Percentiles rank a stretch among this genome's conserved stretches.
Evolutionary conservation across 2,113 vertebrate species (phyloP).

Genomic region (Pica pica): DNA sequence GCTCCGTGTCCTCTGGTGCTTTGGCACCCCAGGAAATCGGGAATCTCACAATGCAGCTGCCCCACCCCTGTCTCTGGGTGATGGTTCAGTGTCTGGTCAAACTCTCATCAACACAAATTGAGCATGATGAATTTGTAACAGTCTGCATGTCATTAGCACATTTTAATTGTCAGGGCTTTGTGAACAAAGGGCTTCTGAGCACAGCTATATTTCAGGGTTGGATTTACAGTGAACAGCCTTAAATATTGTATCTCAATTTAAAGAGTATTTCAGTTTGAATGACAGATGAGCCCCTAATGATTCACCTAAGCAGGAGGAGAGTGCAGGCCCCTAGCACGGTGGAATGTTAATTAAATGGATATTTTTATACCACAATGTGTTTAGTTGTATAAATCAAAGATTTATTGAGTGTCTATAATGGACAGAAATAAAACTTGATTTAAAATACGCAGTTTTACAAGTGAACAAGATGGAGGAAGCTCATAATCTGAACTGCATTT

Average conservation of each 20-base stretch:
- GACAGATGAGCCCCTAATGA: background rate
- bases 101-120: background rate
- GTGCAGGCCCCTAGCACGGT: accelerated
- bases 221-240: background rate
- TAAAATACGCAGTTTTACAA: background rate
- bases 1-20: accelerated
- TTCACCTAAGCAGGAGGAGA: background rate
- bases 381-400: background rate
- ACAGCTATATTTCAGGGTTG: background rate
- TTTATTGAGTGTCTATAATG: background rate
- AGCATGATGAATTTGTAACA: background rate
- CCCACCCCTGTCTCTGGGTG: background rate
- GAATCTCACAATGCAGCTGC: background rate
- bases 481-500: background rate
- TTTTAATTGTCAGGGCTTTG: slow-evolving; percentile 22
- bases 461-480: background rate
- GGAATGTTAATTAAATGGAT: background rate
- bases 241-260: background rate
- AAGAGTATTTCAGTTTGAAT: background rate
- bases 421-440: background rate
- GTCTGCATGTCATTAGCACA: slow-evolving; percentile 51
- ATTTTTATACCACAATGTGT: background rate
- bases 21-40: background rate
- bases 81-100: background rate
- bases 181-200: slow-evolving; percentile 5